Evolutionary conservation across 2,797 vertebrate genomes (phyloP), one percentile per base, ranked within the genome.

Genomic region (Danio albolineatus): DNA sequence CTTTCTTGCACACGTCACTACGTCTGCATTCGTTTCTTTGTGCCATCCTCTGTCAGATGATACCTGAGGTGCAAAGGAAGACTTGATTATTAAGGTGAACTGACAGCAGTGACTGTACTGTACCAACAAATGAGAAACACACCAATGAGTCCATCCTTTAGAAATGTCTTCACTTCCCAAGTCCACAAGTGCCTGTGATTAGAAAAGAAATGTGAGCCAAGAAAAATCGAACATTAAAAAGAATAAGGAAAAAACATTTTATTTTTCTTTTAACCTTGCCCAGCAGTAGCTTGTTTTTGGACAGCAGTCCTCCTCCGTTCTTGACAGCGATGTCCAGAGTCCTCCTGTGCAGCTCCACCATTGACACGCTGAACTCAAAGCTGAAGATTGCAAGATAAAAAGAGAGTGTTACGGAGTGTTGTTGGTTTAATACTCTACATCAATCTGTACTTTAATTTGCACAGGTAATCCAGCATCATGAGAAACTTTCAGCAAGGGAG

Each of bases 81-180:
- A 39, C 10, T 54, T 65, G 48, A 69, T 59, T 57, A 69, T 12
- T 12, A n/a, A 57, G n/a, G 19, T n/a, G 41, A n/a, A 60, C 64
- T 10, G 64, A 5, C 21, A 51, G 12, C 13, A 39, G 59, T 48
- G 56, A n/a, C 38, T 71, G 48, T 19, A 28, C 1, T 28, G 28
- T 28, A 79, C 6, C 9, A 72, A 64, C 60, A 5, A 46, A 56
- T 60, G 13, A n/a, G 41, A 56, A 41, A 44, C 62, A 8, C 91
- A 99, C 98, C 98, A 99, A 82, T 96, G 95, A 56, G 97, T 99
- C 92, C 93, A 96, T 91, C 97, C 97, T 94, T 94, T 96, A 77
- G 94, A 88, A 81, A 98, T 96, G 54, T 98, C 98, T 69, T 98
- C 97, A 51, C 94, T 93, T 76, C 94, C 94, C 89, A 99, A 90